These are phyloP conservation scores for Gyps fulvus DNA, from an alignment of 2,113 vertebrate species.

Conservation along the genomic window DNA sequence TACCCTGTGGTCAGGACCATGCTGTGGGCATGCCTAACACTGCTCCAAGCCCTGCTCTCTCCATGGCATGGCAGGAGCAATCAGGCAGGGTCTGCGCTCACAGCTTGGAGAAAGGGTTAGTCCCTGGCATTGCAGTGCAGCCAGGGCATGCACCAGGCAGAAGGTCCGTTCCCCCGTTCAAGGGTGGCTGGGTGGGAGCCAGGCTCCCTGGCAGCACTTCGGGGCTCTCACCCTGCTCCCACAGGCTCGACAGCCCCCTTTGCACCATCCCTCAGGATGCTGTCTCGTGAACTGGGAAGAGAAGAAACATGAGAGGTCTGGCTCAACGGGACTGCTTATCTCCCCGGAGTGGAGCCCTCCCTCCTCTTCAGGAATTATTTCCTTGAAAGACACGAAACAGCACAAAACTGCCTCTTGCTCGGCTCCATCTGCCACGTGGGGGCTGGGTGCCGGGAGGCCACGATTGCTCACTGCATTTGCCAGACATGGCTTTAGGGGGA, in stretches of 20 bases:
- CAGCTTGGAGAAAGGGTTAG: background rate
- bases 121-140: background rate
- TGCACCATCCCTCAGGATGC: background rate
- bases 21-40: background rate
- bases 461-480: background rate
- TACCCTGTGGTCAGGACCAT: background rate
- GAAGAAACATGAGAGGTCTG: background rate
- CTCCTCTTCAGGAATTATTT: constrained; percentile 50
- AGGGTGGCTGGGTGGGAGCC: background rate
- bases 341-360: background rate
- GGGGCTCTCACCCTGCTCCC: background rate
- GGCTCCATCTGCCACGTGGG: background rate
- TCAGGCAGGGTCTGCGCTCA: background rate
- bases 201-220: background rate
- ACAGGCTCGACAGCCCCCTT: background rate
- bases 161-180: background rate
- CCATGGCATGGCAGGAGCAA: rapidly evolving
- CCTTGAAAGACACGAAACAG: constrained; percentile 43
- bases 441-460: background rate
- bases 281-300: background rate
- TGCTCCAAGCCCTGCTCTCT: background rate
- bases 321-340: background rate
- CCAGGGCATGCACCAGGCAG: rapidly evolving
- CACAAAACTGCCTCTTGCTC: constrained; percentile 28
- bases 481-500: background rate